Evolutionary conservation across 2,797 vertebrate species (phyloP).

Genomic region (Tapera naevia): DNA sequence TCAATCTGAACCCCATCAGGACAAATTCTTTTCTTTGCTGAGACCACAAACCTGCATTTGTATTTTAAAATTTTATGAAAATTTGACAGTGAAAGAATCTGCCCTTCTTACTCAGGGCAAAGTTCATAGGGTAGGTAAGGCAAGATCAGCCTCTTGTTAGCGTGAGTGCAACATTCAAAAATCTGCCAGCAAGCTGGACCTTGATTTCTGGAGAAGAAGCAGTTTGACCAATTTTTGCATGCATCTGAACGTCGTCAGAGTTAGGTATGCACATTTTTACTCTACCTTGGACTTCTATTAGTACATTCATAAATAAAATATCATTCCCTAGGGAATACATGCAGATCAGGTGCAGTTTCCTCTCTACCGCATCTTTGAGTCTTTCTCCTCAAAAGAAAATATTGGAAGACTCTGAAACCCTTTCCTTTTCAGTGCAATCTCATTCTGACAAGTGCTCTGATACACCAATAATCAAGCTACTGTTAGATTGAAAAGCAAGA

Average conservation of each 20-base stretch:
- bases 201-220: not conserved
- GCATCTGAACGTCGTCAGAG: not conserved
- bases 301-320: not conserved
- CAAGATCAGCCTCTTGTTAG: not conserved
- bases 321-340: not conserved
- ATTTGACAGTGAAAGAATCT: not conserved
- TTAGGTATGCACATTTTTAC: not conserved
- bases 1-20: not conserved
- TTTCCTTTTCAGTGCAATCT: not conserved
- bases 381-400: not conserved
- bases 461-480: not conserved
- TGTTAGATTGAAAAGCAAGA: not conserved
- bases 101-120: not conserved
- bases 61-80: constrained; percentile 58
- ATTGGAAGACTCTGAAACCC: not conserved
- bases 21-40: not conserved
- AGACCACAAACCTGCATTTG: not conserved
- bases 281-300: not conserved
- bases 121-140: not conserved
- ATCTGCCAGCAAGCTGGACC: not conserved
- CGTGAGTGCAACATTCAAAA: not conserved
- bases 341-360: not conserved
- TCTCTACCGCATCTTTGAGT: not conserved
- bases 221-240: not conserved
- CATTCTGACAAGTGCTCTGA: not conserved